Evolutionary conservation across 2,113 vertebrate genomes (phyloP), one percentile per base, ranked within the genome.

Genomic region (Oreochromis aureus): DNA sequence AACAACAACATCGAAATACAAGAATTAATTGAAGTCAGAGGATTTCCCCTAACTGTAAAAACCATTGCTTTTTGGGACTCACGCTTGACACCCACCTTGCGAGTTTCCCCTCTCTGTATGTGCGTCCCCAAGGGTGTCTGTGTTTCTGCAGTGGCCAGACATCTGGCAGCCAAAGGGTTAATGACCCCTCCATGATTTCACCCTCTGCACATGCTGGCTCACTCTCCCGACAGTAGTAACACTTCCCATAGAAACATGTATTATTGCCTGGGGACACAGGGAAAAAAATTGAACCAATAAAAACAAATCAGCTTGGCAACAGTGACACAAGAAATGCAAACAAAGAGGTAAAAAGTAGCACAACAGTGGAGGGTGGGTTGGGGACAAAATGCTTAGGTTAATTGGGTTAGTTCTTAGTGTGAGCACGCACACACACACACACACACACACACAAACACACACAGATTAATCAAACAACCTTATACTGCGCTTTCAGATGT

Each of bases 91-190:
- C 91, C 32, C 79, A 97, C 99, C 99, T 98, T 96, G 98, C 98
- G 19, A 99, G 95, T 86, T 99, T 99, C 81, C 99, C 99, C 90
- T 99, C 99, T 22, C 98, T 95, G 95, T 99, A 99, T 0, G 99
- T 99, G 87, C 98, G 97, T 71, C 98, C 98, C 99, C 99, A 99
- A 0, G 99, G 99, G 92, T 99, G 98, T 22, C 98, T 95, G 94
- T 99, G 99, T 13, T 99, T 99, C 96, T 99, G 99, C 56, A 99
- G 94, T 3, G 99, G 99, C 99, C 99, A 99, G 18, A 98, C 98
- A 6, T 99, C 99, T 0, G 99, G 98, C 13, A 99, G 97, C 99
- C 99, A 99, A 10, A 99, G 97, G 0, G 98, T 99, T 86, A 99
- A 94, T 0, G 98, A 98, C 0, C 99, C 99, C 92, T 99, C 99